Evolutionary conservation across 2,797 vertebrate genomes (phyloP).

Genomic region (Lutjanus argentimaculatus): DNA sequence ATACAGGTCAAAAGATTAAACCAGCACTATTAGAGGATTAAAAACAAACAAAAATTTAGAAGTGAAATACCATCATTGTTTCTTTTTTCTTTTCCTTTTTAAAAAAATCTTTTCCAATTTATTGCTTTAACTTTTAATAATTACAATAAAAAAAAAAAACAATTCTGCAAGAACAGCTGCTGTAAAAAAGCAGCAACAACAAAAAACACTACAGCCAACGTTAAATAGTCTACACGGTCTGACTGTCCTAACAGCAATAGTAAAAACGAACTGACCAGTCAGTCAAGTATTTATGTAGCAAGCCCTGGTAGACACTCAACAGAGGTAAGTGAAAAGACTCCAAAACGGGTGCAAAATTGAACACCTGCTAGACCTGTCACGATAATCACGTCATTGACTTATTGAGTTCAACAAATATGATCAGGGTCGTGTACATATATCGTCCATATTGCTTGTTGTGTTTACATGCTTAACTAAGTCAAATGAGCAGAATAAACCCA

Average conservation of each 20-base stretch:
- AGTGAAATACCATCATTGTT: neutral
- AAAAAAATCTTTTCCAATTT: neutral
- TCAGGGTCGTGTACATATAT: too few relatives aligned
- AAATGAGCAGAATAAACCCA: too few relatives aligned
- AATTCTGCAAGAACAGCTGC: neutral
- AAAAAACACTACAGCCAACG: neutral
- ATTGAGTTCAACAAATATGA: too few relatives aligned
- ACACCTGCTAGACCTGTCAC: neutral
- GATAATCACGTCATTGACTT: too few relatives aligned
- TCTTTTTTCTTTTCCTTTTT: neutral
- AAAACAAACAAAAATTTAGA: neutral
- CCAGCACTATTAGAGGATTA: neutral
- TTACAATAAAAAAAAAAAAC: neutral
- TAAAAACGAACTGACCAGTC: neutral
- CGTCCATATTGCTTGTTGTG: too few relatives aligned
- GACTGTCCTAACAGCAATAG: neutral
- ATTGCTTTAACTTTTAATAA: neutral
- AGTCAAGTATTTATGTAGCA: slow-evolving; percentile 2
- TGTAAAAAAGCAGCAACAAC: too few relatives aligned
- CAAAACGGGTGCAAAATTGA: neutral
- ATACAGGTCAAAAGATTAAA: neutral
- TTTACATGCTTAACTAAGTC: too few relatives aligned
- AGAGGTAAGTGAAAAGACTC: slow-evolving; percentile 74
- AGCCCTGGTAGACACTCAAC: slow-evolving; percentile 19
- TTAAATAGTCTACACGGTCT: neutral